Evolutionary conservation across 2,113 vertebrate genomes (phyloP), one percentile per base, ranked within the genome.

Genomic region (Clinocottus analis): DNA sequence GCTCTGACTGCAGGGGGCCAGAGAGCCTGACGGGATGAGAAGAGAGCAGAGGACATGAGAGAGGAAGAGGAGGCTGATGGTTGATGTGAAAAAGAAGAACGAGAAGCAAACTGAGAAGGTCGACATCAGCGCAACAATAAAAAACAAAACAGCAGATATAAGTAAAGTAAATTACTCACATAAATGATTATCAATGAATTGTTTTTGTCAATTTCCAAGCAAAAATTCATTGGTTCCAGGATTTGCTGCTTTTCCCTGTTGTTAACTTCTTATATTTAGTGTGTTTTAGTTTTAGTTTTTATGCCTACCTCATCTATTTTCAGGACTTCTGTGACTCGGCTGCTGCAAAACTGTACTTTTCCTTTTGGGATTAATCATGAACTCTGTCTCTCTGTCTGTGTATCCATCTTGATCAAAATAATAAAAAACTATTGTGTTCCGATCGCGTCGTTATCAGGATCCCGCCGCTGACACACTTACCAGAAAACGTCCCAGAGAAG

Each of bases 401-500:
- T 37, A 6, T 31, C 43, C 53, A 68, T 53, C 13, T 27, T 2
- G 6, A 47, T 33, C 16, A 14, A 61, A 35, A 12, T 10, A 35
- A 23, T 33, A 13, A 7, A 35, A 7, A 25, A 35, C 11, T 4
- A 17, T 13, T 39, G 13, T 29, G 3, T 69, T 59, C 31, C 21
- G 1, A 19, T 12, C 51, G 61, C 67, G 62, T 66, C 1, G 2
- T 41, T 31, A 23, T 58, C 3, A 45, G 43, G 21, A 21, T 29
- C 61, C n/a, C 5, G 31, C 31, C 5, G 31, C 13, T 45, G 4
- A 35, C 17, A 61, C n/a, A 65, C 74, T 41, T 85, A 92, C 97
- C 97, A 70, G 97, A 98, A 90, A 99, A 99, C 45, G 97, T 98
- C 87, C 97, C 97, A 65, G 97, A 98, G 94, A 97, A 97, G 85